Evolutionary conservation across 2,113 vertebrate genomes (phyloP), one percentile per base, ranked within the genome.

Genomic region (Salvator merianae): DNA sequence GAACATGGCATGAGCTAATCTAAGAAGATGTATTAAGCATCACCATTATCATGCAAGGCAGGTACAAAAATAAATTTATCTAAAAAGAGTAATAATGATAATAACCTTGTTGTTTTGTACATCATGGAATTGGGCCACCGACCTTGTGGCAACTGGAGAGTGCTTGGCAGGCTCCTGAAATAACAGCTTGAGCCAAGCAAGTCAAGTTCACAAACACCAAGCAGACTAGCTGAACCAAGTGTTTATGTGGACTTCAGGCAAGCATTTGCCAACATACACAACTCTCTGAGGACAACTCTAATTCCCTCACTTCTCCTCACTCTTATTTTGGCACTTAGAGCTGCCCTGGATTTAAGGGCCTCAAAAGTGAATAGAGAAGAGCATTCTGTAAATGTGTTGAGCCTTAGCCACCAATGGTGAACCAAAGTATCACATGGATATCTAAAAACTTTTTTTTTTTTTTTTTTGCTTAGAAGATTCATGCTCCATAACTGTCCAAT

Each of bases 21-120:
- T 94, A 95, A 91, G 0, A 82, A 87, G 92, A 91, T 81, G 88
- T 90, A 88, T 82, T 93, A 81, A 76, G 65, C 81, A 90, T 88
- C 91, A 93, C 88, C 55, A 91, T 87, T 79, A 86, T 89, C 95
- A 94, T 94, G 95, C 96, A 93, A 94, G 92, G 90, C 92, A 88
- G 85, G 92, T 89, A 91, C 89, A 86, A 90, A 94, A 92, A 88
- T 82, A 91, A 90, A 88, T 72, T 84, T 86, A 79, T 88, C 88
- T 92, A 88, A 84, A 70, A 30, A 88, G 87, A 40, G 55, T 59
- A 47, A 85, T 40, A 1, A 74, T 66, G 32, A 84, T 81, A 77
- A 32, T 28, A 70, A 24, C 4, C 53, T 53, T 80, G 73, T 77
- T 82, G 82, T 50, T 65, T 81, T 78, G 77, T 34, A 34, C 1